These are phyloP conservation scores for Phodopus roborovskii DNA, from an alignment of 2,113 vertebrate species.

Conservation along the genomic window DNA sequence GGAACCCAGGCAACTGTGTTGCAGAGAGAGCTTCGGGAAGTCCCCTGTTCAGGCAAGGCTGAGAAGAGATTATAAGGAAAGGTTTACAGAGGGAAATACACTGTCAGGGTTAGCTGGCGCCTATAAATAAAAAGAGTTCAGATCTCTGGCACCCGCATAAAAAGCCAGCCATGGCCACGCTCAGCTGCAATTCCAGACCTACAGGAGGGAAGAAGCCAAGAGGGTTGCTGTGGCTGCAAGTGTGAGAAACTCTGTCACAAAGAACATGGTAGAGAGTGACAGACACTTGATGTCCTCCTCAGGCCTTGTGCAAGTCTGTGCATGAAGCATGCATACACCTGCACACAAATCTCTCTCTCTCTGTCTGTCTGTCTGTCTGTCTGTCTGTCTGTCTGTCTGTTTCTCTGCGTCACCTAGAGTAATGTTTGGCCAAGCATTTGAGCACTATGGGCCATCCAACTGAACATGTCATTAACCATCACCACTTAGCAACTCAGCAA, in stretches of 20 bases:
- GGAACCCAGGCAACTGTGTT: not conserved
- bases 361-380: not conserved
- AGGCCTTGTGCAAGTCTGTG: not conserved
- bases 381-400: too few species aligned
- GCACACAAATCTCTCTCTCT: not conserved
- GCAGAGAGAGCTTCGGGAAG: not conserved
- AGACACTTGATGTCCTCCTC: not conserved
- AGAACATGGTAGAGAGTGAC: not conserved
- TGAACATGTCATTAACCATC: not conserved
- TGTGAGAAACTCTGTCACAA: not conserved
- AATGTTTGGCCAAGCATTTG: not conserved
- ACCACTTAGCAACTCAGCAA: not conserved
- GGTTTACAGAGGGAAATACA: slow-evolving; percentile 11
- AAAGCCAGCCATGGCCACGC: not conserved
- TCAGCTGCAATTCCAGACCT: not conserved
- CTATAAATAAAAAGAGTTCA: not conserved
- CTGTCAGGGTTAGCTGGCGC: not conserved
- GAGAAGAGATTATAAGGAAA: slow-evolving; percentile 11
- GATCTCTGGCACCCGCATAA: not conserved
- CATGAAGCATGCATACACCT: not conserved
- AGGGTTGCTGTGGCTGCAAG: too few species aligned
- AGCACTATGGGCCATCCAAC: not conserved
- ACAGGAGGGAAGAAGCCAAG: not conserved
- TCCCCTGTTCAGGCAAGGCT: not conserved
- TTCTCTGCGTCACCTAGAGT: not conserved